Percentiles rank a stretch among this genome's conserved stretches.
Evolutionary conservation across 2,888 invertebrate genomes (phyloP).

Genomic region (Pachymerium ferrugineum): DNA sequence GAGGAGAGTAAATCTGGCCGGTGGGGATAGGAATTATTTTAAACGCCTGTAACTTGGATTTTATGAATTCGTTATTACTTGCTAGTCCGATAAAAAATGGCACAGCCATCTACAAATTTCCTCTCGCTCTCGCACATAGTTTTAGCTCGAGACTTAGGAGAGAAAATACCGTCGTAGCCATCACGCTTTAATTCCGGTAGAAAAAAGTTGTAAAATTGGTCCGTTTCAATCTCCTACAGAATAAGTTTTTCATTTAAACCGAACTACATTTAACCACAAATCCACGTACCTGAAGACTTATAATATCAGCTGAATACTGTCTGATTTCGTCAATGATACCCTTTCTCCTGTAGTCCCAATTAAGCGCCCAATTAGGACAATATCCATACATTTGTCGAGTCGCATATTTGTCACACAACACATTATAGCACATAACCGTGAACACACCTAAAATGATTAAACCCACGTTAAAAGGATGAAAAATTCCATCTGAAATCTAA

Average conservation of each 20-base stretch:
- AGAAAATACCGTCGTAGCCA: conserved; percentile 86
- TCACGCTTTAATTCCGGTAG: conserved; percentile 85
- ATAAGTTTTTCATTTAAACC: neutral
- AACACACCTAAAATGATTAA: conserved; percentile 81
- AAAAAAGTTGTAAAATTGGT: conserved; percentile 96
- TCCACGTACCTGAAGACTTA: conserved; percentile 74
- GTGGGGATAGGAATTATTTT: neutral
- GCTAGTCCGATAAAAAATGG: conserved; percentile 90
- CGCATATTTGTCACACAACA: conserved; percentile 97
- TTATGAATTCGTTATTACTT: conserved; percentile 56
- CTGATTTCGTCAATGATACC: conserved; percentile 94
- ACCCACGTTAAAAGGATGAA: too few species aligned
- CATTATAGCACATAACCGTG: conserved; percentile 99
- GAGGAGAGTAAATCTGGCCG: conserved; percentile 85
- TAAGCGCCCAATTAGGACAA: conserved; percentile 97
- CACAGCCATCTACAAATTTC: conserved; percentile 98
- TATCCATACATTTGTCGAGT: conserved; percentile 98
- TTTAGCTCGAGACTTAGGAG: conserved; percentile 95
- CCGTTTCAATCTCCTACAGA: conserved; percentile 92
- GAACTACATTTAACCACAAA: too few species aligned
- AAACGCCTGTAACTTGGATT: neutral
- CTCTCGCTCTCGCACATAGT: conserved; percentile 96
- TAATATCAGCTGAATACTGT: conserved; percentile 94
- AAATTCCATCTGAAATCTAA: neutral
- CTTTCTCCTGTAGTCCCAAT: conserved; percentile 98